Percentiles rank a stretch among this genome's conserved stretches.
phyloP scores from a whole-genome alignment of 2,888 invertebrate genomes.

The Melinopterus prodromus region DNA sequence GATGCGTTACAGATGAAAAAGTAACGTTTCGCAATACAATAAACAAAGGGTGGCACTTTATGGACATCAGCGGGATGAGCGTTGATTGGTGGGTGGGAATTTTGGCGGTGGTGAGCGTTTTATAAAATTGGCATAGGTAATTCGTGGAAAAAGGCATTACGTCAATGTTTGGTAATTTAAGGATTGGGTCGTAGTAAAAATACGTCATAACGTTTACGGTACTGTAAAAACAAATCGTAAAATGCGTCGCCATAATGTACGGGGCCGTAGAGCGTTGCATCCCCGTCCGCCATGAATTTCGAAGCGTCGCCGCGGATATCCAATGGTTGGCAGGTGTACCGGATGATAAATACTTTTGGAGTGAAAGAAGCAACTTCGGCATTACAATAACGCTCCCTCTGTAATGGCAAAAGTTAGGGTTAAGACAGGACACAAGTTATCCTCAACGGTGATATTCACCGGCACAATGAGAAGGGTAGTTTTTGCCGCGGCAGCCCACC shows the following conservation, averaged over 20 bases:
- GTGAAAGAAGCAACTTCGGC: conserved; percentile 56
- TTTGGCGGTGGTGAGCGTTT: neutral
- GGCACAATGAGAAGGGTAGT: conserved; percentile 56
- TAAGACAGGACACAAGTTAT: conserved; percentile 57
- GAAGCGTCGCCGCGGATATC: conserved; percentile 16
- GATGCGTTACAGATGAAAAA: neutral
- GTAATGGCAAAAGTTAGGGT: conserved; percentile 60
- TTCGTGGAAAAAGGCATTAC: conserved; percentile 4
- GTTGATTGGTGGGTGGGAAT: neutral
- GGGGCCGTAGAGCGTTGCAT: neutral
- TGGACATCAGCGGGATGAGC: neutral
- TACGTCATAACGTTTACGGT: neutral
- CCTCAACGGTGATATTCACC: conserved; percentile 58
- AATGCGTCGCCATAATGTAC: conserved; percentile 4
- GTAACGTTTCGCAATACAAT: neutral
- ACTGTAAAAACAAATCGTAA: conserved; percentile 4
- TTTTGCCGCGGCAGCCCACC: conserved; percentile 54
- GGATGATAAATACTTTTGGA: conserved; percentile 54
- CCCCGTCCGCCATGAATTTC: neutral
- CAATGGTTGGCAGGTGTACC: conserved; percentile 47
- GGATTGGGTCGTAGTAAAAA: conserved; percentile 4
- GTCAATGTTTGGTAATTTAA: conserved; percentile 4
- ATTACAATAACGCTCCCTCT: conserved; percentile 56
- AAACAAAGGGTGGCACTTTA: neutral
- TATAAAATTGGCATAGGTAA: neutral